Evolutionary conservation across 2,888 invertebrate species (phyloP).

Genomic region (Pseudococcus viburni): DNA sequence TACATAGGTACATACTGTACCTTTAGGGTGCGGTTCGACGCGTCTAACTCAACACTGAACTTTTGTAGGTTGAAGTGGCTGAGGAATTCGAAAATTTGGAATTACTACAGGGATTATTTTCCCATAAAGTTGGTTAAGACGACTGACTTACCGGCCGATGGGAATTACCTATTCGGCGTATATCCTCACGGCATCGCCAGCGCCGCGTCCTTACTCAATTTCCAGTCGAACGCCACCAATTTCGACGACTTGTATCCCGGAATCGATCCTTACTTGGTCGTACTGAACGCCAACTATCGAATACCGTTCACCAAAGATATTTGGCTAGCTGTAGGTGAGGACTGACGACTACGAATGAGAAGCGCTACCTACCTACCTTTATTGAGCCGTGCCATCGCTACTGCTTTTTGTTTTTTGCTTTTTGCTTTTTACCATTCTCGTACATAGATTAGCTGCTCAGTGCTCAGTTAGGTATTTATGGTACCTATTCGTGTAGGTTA

Average conservation of each 20-base stretch:
- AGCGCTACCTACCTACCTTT: too few species aligned
- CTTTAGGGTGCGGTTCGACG: too few species aligned
- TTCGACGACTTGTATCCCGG: conserved; percentile 77
- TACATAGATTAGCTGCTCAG: too few species aligned
- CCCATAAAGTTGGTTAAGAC: conserved; percentile 88
- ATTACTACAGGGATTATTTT: conserved; percentile 85
- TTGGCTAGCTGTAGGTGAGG: conserved; percentile 75
- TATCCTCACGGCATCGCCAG: conserved; percentile 94
- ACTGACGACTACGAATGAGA: too few species aligned
- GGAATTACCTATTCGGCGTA: conserved; percentile 88
- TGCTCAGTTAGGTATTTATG: too few species aligned
- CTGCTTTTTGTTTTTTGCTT: too few species aligned
- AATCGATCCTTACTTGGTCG: conserved; percentile 76
- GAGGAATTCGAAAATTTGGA: conserved; percentile 80
- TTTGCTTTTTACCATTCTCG: too few species aligned
- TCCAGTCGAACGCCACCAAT: conserved; percentile 79
- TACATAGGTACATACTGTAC: too few species aligned
- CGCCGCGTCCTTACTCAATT: conserved; percentile 84
- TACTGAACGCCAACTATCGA: conserved; percentile 81
- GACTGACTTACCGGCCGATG: conserved; percentile 82
- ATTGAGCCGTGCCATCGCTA: too few species aligned
- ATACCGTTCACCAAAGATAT: conserved; percentile 83
- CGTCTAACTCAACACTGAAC: too few species aligned
- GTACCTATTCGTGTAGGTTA: not conserved
- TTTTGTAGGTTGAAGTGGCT: not conserved